Conservation (phyloP, 92 coral and sea anemone species). For the Heteractis magnifica region DNA sequence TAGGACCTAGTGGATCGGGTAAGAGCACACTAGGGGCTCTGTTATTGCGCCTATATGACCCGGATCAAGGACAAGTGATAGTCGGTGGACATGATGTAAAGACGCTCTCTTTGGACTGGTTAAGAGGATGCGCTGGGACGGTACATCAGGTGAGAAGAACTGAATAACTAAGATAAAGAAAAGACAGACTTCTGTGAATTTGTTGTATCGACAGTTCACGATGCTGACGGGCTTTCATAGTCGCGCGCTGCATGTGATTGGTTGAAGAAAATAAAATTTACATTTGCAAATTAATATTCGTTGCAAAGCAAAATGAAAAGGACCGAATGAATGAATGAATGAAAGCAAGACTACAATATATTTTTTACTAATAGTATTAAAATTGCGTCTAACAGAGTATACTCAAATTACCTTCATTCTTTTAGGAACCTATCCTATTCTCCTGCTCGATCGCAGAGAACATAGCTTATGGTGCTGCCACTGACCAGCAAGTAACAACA, state of each 20-base stretch:
- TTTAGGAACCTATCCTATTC: constrained; percentile 87
- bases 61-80: constrained; percentile 67
- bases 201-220: not conserved
- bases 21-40: constrained; percentile 90
- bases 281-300: too few relatives aligned
- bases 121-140: constrained; percentile 77
- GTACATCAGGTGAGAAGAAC: constrained; percentile 82
- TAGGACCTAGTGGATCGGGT: constrained; percentile 98
- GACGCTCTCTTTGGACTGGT: constrained; percentile 87
- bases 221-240: too few relatives aligned
- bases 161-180: not conserved
- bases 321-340: too few relatives aligned
- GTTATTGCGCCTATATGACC: constrained; percentile 89
- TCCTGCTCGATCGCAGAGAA: constrained; percentile 88
- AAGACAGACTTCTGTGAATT: not conserved
- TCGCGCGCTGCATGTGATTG: too few relatives aligned
- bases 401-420: not conserved
- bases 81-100: constrained; percentile 85
- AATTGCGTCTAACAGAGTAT: too few relatives aligned
- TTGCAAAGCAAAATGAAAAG: too few relatives aligned
- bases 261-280: too few relatives aligned
- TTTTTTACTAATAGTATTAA: too few relatives aligned
- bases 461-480: constrained; percentile 82
- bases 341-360: too few relatives aligned
- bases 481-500: constrained; percentile 52